Base-by-base conservation (phyloP, 2,888 invertebrate genomes). In the Lydus trimaculatus region DNA sequence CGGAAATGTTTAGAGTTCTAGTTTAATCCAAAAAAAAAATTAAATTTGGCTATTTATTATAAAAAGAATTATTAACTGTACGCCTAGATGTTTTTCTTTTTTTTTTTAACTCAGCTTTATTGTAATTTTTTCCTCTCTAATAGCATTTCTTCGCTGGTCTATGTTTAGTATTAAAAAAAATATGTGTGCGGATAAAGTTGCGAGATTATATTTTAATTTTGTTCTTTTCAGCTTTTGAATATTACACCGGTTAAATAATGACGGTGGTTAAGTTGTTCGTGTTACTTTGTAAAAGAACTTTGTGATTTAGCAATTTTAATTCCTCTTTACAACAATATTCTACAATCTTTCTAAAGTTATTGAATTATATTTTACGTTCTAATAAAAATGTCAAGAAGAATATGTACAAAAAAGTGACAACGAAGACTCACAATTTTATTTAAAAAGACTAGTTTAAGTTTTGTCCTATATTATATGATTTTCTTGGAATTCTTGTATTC, bases 201-300 rank as follows among this genome's bases (percentile, higher is more conserved):
- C 6, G 25, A 52, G 52, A 25, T 52, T 52, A 52, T 25, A 52
- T 52, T 52, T 25, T 52, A 25, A 52, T 52, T 52, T 52, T 52
- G 7, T 52, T 52, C 48, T 11, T 52, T 52, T 52, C 13, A 3
- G 20, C 48, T 48, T 9, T 48, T 20, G 20, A 48, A 48, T 48
- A 48, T 48, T 48, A 48, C 20, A 48, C 48, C 20, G 9, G 48
- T 48, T 48, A 11, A 48, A 48, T 20, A 48, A 48, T 48, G 48
- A 36, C 23, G 9, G 11, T 48, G 20, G 48, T 48, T 6, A 2
- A 20, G 20, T 48, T 23, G 20, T 9, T 48, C 48, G 9, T 48
- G 9, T 20, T 20, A 20, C 20, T 48, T 43, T 17, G 5, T 43
- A 17, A 17, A 17, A 17, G 43, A 17, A 15, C 5, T 17, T n/a